A percentile compares a stretch with the other conserved stretches of the same genome.
Conservation (phyloP, 2,113 vertebrate species). For the Paradisaea rubra region DNA sequence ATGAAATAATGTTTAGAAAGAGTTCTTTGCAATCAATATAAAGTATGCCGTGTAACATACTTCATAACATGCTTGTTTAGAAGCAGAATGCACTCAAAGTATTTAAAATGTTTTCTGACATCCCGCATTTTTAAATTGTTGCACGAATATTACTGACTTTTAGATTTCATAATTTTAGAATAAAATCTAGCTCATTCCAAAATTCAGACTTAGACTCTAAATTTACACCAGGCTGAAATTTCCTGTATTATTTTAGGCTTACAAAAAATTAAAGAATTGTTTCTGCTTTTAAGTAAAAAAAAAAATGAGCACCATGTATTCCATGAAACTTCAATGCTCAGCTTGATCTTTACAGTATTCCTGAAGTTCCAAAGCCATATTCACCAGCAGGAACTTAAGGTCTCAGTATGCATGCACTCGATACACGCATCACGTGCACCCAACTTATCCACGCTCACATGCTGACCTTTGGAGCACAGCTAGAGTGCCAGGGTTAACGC, state of each 20-base stretch:
- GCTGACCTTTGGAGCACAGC: slow-evolving; percentile 89
- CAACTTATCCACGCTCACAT: neutral
- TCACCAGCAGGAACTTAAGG: neutral
- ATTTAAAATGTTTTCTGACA: neutral
- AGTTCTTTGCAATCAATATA: neutral
- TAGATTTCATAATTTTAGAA: neutral
- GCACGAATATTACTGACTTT: neutral
- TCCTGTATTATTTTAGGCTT: neutral
- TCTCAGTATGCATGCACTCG: neutral
- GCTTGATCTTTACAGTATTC: neutral
- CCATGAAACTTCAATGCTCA: neutral
- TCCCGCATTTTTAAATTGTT: neutral
- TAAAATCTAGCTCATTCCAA: neutral
- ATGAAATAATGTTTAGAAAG: neutral
- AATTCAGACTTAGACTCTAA: neutral
- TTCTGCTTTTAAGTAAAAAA: neutral
- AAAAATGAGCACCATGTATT: neutral
- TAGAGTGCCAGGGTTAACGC: slow-evolving; percentile 89
- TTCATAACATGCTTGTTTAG: neutral
- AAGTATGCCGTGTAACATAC: neutral
- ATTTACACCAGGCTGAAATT: neutral
- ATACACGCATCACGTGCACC: accelerated
- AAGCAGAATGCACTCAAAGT: neutral
- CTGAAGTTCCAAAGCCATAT: neutral
- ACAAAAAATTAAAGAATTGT: neutral